These are phyloP conservation scores for Trissoscelio sp. DNA, from an alignment of 2,888 invertebrate species.

Conservation along the genomic window DNA sequence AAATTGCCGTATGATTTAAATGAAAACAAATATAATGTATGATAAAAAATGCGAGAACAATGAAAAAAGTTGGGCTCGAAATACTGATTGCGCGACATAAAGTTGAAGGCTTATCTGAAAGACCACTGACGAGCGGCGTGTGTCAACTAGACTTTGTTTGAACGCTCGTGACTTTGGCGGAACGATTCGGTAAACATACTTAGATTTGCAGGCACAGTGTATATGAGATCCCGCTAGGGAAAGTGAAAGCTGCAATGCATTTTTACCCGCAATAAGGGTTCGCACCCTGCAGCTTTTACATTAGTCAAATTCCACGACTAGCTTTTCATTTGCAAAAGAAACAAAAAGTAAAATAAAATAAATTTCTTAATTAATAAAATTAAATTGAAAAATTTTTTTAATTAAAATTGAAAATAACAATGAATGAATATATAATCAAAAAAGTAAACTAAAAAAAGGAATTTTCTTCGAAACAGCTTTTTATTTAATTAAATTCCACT, in stretches of 20 bases:
- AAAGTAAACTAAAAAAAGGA: no score
- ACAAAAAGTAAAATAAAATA: no score
- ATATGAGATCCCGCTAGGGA: slow-evolving; percentile 17
- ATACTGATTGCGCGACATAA: slow-evolving; percentile 11
- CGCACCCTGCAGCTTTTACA: slow-evolving; percentile 33
- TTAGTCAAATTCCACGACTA: slow-evolving; percentile 72
- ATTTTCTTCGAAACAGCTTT: no score
- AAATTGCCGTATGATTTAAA: no score
- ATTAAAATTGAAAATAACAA: no score
- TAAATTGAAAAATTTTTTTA: no score
- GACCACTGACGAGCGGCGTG: slow-evolving; percentile 31
- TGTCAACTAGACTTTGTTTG: slow-evolving; percentile 71
- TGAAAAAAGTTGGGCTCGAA: neutral
- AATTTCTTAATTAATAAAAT: no score
- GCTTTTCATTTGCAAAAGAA: slow-evolving; percentile 73
- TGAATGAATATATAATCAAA: no score
- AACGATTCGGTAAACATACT: slow-evolving; percentile 73
- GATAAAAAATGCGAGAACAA: neutral
- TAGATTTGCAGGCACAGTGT: slow-evolving; percentile 23
- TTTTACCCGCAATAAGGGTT: slow-evolving; percentile 53
- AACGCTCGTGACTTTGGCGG: slow-evolving; percentile 73
- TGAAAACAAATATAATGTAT: neutral
- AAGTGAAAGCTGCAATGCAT: slow-evolving; percentile 54
- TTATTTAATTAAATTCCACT: no score
- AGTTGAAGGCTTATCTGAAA: slow-evolving; percentile 26